These are phyloP conservation scores for Drosophila barbarae DNA, from an alignment of 2,888 invertebrate genomes.

Conservation along the genomic window DNA sequence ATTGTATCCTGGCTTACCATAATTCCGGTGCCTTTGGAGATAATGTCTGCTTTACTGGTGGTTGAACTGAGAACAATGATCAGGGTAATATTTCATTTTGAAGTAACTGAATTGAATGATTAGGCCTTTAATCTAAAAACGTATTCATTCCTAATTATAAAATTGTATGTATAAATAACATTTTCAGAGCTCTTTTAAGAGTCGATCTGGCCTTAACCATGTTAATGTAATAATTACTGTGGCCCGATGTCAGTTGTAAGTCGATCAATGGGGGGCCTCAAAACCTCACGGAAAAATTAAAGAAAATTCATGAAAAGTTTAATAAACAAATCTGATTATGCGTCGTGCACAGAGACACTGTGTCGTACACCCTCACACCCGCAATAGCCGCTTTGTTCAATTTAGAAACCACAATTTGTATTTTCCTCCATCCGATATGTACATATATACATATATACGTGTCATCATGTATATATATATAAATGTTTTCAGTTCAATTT, in stretches of 20 bases:
- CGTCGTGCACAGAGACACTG: conserved; percentile 42
- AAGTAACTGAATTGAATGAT: not conserved
- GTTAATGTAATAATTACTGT: no score
- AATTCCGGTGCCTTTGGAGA: not conserved
- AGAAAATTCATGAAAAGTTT: conserved; percentile 47
- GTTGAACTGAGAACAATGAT: not conserved
- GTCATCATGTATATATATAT: conserved; percentile 13
- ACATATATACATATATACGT: conserved; percentile 27
- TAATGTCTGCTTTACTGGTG: not conserved
- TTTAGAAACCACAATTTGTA: conserved; percentile 69
- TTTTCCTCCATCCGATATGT: conserved; percentile 33
- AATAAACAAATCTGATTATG: conserved; percentile 71
- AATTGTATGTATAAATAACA: not conserved
- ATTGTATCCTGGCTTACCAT: conserved; percentile 6
- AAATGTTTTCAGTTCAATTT: conserved; percentile 59
- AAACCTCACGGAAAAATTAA: conserved; percentile 45
- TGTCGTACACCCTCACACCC: conserved; percentile 7
- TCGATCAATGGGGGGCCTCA: conserved; percentile 32
- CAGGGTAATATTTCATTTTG: not conserved
- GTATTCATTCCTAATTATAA: no score
- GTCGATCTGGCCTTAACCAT: no score
- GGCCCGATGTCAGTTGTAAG: conserved; percentile 22
- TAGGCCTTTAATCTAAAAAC: no score
- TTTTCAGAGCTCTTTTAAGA: no score
- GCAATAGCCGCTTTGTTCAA: conserved; percentile 50